Evolutionary conservation across 2,113 vertebrate genomes (phyloP).

Genomic region (Phylloscopus trochiloides): DNA sequence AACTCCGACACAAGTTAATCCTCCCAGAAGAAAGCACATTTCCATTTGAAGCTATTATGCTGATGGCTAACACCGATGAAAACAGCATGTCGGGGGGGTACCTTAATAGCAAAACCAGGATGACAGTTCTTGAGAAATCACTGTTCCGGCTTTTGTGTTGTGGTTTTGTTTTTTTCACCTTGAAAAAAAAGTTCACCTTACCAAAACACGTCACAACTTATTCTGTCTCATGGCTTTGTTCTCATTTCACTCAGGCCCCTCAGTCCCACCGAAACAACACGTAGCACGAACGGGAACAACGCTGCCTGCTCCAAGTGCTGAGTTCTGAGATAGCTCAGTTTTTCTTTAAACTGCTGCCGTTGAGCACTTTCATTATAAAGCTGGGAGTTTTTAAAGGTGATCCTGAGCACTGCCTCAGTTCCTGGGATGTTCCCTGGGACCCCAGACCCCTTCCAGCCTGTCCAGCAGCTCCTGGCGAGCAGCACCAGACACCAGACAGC

Average conservation of each 20-base stretch:
- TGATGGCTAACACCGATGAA: not conserved
- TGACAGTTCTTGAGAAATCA: not conserved
- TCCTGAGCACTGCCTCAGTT: not conserved
- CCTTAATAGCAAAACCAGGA: slow-evolving; percentile 43
- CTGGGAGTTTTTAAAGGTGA: not conserved
- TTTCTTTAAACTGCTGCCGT: accelerated
- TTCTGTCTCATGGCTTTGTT: not conserved
- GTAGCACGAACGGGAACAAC: not conserved
- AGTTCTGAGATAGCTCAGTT: not conserved
- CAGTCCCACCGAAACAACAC: not conserved
- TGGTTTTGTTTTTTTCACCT: not conserved
- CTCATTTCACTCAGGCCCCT: not conserved
- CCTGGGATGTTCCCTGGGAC: accelerated
- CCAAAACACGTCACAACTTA: not conserved
- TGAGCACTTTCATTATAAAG: not conserved
- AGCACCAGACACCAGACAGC: not conserved
- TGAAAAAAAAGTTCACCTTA: not conserved
- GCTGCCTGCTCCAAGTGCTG: not conserved
- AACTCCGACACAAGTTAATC: slow-evolving; percentile 33
- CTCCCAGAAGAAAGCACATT: slow-evolving; percentile 25
- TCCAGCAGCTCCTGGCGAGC: not conserved
- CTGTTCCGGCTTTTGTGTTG: not conserved
- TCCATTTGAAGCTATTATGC: not conserved
- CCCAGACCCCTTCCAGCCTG: not conserved
- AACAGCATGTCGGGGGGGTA: not conserved